Evolutionary conservation across 2,888 invertebrate species (phyloP).

Genomic region (Laspeyria flexula): DNA sequence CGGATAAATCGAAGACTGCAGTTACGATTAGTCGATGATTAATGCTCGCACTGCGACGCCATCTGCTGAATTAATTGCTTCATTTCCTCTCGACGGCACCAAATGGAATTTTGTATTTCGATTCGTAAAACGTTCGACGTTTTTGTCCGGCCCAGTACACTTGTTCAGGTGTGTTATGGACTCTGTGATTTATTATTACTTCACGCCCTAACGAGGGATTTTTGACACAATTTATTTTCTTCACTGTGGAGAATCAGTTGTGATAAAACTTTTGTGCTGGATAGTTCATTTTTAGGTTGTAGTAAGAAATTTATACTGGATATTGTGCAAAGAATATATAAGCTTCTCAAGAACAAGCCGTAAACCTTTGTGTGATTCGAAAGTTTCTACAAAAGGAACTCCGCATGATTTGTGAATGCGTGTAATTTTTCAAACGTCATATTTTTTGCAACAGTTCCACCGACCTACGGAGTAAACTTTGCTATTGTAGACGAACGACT

Average conservation of each 20-base stretch:
- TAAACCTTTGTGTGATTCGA: slow-evolving; percentile 74
- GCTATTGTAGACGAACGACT: slow-evolving; percentile 77
- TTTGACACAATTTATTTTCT: slow-evolving; percentile 50
- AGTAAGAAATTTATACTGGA: slow-evolving; percentile 50
- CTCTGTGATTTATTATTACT: slow-evolving; percentile 70
- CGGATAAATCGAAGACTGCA: slow-evolving; percentile 85
- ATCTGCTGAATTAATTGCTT: slow-evolving; percentile 86
- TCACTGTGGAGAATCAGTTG: slow-evolving; percentile 7
- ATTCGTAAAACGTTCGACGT: slow-evolving; percentile 72
- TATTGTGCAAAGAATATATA: slow-evolving; percentile 64
- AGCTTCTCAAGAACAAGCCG: slow-evolving; percentile 76
- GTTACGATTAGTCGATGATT: slow-evolving; percentile 86
- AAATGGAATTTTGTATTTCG: slow-evolving; percentile 84
- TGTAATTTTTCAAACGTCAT: slow-evolving; percentile 86
- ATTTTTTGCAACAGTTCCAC: slow-evolving; percentile 81
- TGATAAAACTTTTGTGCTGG: slow-evolving; percentile 15
- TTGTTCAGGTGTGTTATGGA: slow-evolving; percentile 75
- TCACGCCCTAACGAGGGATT: slow-evolving; percentile 56
- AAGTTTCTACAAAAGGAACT: slow-evolving; percentile 81
- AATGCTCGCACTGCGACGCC: slow-evolving; percentile 84
- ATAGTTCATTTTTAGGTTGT: slow-evolving; percentile 31
- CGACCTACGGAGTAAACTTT: slow-evolving; percentile 78
- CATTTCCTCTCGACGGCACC: slow-evolving; percentile 84
- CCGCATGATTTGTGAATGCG: slow-evolving; percentile 85
- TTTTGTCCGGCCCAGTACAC: slow-evolving; percentile 70